These are phyloP conservation scores for Channa maculata DNA, from an alignment of 2,113 vertebrate species.

Conservation along the genomic window DNA sequence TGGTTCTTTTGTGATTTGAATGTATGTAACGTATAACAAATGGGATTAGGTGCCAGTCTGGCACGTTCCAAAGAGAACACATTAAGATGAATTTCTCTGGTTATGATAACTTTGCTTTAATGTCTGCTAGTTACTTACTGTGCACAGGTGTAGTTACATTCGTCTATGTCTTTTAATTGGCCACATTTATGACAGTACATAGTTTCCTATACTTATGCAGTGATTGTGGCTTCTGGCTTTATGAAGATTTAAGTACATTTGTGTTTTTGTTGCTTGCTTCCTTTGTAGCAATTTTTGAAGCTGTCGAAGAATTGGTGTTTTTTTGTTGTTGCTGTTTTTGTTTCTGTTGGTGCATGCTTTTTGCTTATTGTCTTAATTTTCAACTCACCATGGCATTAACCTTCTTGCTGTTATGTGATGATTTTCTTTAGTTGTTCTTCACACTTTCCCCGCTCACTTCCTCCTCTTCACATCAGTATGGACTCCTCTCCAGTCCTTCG, in stretches of 20 bases:
- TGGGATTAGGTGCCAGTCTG: not conserved
- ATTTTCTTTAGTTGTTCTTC: conserved; percentile 29
- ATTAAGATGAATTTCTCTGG: not conserved
- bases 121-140: too few relatives aligned
- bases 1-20: not conserved
- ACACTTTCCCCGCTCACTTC: not conserved
- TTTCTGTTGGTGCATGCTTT: not conserved
- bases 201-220: too few relatives aligned
- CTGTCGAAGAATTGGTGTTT: not conserved
- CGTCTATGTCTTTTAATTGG: too few relatives aligned
- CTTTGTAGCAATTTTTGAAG: not conserved
- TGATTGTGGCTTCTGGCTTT: not conserved
- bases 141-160: too few relatives aligned
- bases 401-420: too few relatives aligned
- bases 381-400: too few relatives aligned
- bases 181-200: too few relatives aligned
- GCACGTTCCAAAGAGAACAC: conserved; percentile 5
- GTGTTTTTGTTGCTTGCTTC: not conserved
- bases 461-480: conserved; percentile 55
- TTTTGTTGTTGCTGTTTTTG: not conserved
- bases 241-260: not conserved
- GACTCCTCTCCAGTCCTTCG: conserved; percentile 67
- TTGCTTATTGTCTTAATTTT: not conserved
- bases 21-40: conserved; percentile 13
- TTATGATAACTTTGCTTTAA: too few relatives aligned